phyloP scores from a whole-genome alignment of 1,140 invertebrate species.

The Micrasema minimum region DNA sequence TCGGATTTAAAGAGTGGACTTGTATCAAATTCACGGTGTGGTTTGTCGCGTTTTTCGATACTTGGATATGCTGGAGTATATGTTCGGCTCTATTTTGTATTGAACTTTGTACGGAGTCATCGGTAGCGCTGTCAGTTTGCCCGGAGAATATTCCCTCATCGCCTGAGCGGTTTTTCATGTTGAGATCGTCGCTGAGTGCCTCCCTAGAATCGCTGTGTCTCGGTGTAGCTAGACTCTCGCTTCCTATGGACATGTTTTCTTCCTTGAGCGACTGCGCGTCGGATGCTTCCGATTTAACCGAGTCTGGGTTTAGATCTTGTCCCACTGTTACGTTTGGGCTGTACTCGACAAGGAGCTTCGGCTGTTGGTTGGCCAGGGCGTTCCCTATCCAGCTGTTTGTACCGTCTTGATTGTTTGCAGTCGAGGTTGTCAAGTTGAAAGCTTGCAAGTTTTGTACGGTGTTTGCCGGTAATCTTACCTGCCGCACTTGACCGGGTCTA shows the following conservation, averaged over 20 bases:
- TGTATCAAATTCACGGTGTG: constrained; percentile 50
- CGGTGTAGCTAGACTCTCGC: constrained; percentile 37
- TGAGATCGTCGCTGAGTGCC: constrained; percentile 35
- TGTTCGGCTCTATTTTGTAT: constrained; percentile 32
- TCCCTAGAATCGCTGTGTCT: constrained; percentile 40
- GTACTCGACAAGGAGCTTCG: constrained; percentile 48
- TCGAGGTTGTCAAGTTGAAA: constrained; percentile 59
- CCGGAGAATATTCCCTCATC: constrained; percentile 46
- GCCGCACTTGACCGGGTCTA: constrained; percentile 61
- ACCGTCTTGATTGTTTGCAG: constrained; percentile 57
- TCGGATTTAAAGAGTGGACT: constrained; percentile 47
- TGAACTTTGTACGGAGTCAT: constrained; percentile 31
- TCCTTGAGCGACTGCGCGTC: constrained; percentile 48
- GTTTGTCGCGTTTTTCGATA: constrained; percentile 43
- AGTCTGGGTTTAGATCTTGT: constrained; percentile 43
- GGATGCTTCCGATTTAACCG: constrained; percentile 45
- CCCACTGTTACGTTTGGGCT: constrained; percentile 37
- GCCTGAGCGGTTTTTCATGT: constrained; percentile 27
- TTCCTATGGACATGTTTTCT: constrained; percentile 43
- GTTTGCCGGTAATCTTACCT: constrained; percentile 63
- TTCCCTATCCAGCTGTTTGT: constrained; percentile 49
- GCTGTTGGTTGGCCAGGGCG: constrained; percentile 38
- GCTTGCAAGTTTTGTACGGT: constrained; percentile 64
- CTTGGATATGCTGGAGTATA: constrained; percentile 42
- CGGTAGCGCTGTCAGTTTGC: constrained; percentile 28